Evolutionary conservation across 2,797 vertebrate genomes (phyloP).

Genomic region (Tinamus major): DNA sequence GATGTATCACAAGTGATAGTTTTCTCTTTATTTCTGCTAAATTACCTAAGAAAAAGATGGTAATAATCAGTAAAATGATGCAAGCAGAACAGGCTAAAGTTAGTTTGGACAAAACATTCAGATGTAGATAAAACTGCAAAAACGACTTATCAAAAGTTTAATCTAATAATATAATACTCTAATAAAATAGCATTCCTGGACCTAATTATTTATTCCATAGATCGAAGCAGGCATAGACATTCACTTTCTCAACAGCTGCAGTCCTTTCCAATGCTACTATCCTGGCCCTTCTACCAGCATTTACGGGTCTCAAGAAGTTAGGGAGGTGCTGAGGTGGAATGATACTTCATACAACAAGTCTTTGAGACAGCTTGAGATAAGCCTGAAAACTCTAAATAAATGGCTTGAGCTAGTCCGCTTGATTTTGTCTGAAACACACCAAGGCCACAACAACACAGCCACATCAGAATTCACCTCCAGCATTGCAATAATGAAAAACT

Average conservation of each 20-base stretch:
- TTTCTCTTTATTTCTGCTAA: not conserved
- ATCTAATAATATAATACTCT: not conserved
- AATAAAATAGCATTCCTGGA: not conserved
- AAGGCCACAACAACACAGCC: not conserved
- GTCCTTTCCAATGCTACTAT: accelerated
- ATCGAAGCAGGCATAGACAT: not conserved
- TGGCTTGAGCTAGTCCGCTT: not conserved
- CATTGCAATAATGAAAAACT: not conserved
- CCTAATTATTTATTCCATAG: not conserved
- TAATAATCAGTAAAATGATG: not conserved
- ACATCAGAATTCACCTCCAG: not conserved
- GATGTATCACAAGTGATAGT: not conserved
- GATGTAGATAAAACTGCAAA: not conserved
- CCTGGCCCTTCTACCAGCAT: not conserved
- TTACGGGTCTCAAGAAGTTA: not conserved
- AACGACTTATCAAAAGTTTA: not conserved
- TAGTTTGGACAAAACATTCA: not conserved
- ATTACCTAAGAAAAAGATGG: not conserved
- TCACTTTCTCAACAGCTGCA: accelerated
- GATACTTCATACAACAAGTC: not conserved
- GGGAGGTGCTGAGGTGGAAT: not conserved
- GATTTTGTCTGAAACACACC: not conserved
- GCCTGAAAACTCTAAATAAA: not conserved
- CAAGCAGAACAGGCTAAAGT: not conserved
- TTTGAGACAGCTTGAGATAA: not conserved